Conservation (phyloP, 1,140 invertebrate species). For the Pogonomyrmex barbatus region DNA sequence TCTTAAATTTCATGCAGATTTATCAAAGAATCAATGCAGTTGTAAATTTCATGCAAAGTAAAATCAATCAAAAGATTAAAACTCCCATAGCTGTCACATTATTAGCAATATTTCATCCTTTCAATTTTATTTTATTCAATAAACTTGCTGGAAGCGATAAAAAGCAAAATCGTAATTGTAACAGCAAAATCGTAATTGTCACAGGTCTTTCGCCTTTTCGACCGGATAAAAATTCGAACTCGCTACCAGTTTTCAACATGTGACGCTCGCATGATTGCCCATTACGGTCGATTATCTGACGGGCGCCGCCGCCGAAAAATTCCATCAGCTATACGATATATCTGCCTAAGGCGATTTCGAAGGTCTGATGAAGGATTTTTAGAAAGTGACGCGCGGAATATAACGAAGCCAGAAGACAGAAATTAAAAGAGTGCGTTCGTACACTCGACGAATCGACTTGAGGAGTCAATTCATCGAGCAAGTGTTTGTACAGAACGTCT, state of each 20-base stretch:
- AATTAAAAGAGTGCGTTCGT: background rate
- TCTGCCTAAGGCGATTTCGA: constrained; percentile 68
- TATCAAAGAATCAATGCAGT: background rate
- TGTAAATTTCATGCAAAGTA: no score
- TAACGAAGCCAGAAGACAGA: background rate
- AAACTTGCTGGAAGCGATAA: background rate
- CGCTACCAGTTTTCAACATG: constrained; percentile 6
- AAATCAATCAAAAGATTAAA: background rate
- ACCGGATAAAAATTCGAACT: constrained; percentile 6
- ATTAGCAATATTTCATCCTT: background rate
- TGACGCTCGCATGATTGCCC: constrained; percentile 3
- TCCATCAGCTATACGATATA: constrained; percentile 17
- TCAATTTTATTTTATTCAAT: background rate
- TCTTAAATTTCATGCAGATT: background rate
- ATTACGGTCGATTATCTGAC: background rate
- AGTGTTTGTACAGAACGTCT: background rate
- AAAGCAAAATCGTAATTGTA: no score
- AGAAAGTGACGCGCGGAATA: constrained; percentile 70
- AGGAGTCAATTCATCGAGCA: background rate
- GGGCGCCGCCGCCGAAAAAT: constrained; percentile 18
- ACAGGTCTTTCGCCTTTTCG: background rate
- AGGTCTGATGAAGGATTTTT: constrained; percentile 69
- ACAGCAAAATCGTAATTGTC: no score
- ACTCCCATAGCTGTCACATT: background rate
- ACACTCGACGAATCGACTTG: no score